Base-by-base conservation (phyloP, 1,140 invertebrate genomes). In the Lutraria rhynchaena region DNA sequence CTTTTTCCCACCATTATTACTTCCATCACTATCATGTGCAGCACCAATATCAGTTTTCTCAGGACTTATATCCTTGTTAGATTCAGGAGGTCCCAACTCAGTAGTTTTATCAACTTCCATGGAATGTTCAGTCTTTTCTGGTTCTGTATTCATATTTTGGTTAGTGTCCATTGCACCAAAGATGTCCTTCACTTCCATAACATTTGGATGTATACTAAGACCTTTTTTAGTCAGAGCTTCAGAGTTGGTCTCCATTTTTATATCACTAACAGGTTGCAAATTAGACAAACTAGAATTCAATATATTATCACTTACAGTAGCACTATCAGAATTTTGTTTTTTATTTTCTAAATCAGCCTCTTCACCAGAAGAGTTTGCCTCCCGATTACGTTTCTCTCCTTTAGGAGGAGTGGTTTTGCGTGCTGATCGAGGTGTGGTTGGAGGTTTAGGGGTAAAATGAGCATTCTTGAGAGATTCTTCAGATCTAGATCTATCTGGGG, bases 401-500 rank as follows among this genome's bases (percentile, higher is more conserved):
- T 88, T 89, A 69, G 53, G 67, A 57, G 37, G 81, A 22, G 57
- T 85, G 24, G 57, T 85, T 65, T 70, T 78, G 27, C 76, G 65
- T 11, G 82, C 80, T 44, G 83, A 85, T 57, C 84, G 83, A 35
- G 89, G 89, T 9, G 88, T 89, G 11, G 82, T 63, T 46, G 89
- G 89, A 11, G 89, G 89, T 78, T 88, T 89, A 24, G 88, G 89
- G 9, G 85, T 33, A 87, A 89, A 90, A 13, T 85, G 85, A 61
- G 84, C 84, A 82, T 86, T 87, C 69, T 83, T 86, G 41, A 87
- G 49, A 33, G 87, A 88, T 75, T 87, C 86, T 13, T 87, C 76
- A 37, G 86, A 88, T 24, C 82, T 73, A 41, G 80, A 71, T 46
- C 85, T 83, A 49, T 87, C 85, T 11, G 75, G 73, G 22, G 85